Percentiles rank a stretch among this genome's conserved stretches.
Evolutionary conservation across 1,140 invertebrate species (phyloP).

Genomic region (Euwallacea fornicatus): DNA sequence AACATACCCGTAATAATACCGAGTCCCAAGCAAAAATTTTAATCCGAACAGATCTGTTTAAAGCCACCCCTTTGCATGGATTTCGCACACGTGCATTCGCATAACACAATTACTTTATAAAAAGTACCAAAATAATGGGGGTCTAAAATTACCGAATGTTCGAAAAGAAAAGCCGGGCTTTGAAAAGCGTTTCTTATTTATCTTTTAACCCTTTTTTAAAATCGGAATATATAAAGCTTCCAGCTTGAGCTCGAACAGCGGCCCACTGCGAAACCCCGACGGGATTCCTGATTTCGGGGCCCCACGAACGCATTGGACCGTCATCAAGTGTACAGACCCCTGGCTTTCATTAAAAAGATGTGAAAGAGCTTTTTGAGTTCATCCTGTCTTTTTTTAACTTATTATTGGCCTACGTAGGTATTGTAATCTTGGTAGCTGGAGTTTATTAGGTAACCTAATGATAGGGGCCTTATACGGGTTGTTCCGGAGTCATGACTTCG

Average conservation of each 20-base stretch:
- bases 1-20: not conserved
- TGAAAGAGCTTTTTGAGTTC: no score
- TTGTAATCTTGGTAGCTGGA: no score
- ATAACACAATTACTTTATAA: conserved; percentile 33
- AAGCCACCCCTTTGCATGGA: conserved; percentile 16
- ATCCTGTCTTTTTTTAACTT: no score
- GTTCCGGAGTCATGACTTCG: no score
- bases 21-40: conserved; percentile 16
- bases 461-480: no score
- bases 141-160: conserved; percentile 37
- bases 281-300: no score
- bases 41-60: conserved; percentile 27
- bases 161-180: conserved; percentile 25
- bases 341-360: no score
- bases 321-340: no score
- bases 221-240: conserved; percentile 32
- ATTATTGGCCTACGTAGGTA: no score
- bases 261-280: not conserved
- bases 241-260: conserved; percentile 18
- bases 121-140: conserved; percentile 35
- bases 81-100: conserved; percentile 32
- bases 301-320: no score
- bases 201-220: conserved; percentile 40
- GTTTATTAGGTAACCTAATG: no score
- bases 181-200: conserved; percentile 36